Percentiles rank a stretch among this genome's conserved stretches.
phyloP scores from a whole-genome alignment of 2,797 vertebrate genomes.

The Amazona finschi region DNA sequence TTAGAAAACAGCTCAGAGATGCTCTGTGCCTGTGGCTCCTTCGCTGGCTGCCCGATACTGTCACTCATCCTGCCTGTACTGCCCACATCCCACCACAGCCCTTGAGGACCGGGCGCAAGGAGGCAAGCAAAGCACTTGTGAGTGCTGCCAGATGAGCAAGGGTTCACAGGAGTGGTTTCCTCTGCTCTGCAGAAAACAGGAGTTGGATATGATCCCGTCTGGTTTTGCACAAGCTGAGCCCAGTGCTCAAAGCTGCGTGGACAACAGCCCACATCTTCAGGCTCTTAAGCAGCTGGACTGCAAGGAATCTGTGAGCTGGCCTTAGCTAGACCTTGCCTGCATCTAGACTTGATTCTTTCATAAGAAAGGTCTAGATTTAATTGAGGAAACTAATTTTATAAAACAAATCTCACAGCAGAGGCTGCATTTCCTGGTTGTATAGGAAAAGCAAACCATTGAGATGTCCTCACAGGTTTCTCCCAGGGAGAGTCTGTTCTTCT shows the following conservation, averaged over 20 bases:
- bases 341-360: not conserved
- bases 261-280: rapidly evolving
- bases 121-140: rapidly evolving
- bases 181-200: not conserved
- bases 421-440: constrained; percentile 24
- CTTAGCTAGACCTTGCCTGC: not conserved
- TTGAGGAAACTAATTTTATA: not conserved
- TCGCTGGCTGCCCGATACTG: not conserved
- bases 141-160: not conserved
- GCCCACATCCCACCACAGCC: not conserved
- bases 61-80: not conserved
- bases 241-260: not conserved
- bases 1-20: constrained; percentile 73
- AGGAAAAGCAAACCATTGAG: not conserved
- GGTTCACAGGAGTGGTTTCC: not conserved
- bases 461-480: not conserved
- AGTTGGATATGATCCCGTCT: rapidly evolving
- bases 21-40: not conserved
- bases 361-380: constrained; percentile 46
- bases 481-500: not conserved
- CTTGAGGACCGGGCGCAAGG: rapidly evolving
- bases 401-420: constrained; percentile 11
- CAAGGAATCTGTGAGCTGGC: not conserved
- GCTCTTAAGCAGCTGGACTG: not conserved
- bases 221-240: not conserved